Base-by-base conservation (phyloP, 2,888 invertebrate genomes). In the Neocrepidodera transversa region DNA sequence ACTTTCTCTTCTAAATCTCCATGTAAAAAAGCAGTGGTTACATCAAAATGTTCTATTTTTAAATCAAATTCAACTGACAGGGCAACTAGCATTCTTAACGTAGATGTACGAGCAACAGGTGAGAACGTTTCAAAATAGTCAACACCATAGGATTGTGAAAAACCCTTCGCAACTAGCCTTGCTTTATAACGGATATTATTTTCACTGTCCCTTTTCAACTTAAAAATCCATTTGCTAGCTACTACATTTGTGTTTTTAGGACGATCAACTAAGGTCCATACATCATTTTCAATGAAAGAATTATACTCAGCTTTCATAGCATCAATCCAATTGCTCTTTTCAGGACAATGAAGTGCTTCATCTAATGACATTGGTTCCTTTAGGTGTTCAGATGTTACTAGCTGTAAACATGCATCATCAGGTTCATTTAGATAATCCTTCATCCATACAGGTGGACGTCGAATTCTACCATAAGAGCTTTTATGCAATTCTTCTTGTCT, bases 121-220 rank as follows among this genome's bases (percentile, higher is more conserved):
- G 40, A 42, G 13, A 53, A 53, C 2, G 52, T 53, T 42, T 53
- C 52, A 10, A n/a, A 14, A 30, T 53, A 53, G 11, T 53, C 42
- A 11, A 53, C 11, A 8, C 42, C 52, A 28, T 42, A 17, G 51
- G 50, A 17, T 64, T 74, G 71, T 23, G 48, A 42, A 62, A 64
- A 72, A 13, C 71, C 71, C 60, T 68, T 63, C 1, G 73, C 71
- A 1, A 74, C 72, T 1, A 74, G 36, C 14, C 73, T 32, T 5
- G 73, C 73, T 53, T 71, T 72, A 17, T 57, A 45, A 30, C 61
- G 53, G 6, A 70, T 32, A 10, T 14, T 57, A 13, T 67, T 68
- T 54, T 71, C 59, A 13, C 60, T 8, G 10, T 65, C 55, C 7
- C 36, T 58, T 52, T 71, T 71, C 6, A 63, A 65, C 57, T 63